phyloP scores from a whole-genome alignment of 2,113 vertebrate species.

The Oreochromis aureus region DNA sequence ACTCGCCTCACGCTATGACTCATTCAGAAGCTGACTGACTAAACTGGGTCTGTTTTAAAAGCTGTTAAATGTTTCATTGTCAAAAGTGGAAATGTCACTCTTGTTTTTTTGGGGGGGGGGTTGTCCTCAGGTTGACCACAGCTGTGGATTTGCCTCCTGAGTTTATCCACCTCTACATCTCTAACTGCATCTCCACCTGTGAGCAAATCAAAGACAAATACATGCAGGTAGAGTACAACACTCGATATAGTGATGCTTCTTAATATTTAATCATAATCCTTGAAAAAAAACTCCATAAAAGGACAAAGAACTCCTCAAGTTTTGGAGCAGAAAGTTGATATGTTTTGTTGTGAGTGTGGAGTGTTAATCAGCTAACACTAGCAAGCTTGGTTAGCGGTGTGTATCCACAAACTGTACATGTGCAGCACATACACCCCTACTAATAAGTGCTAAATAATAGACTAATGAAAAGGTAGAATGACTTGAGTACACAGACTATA shows the following conservation, averaged over 20 bases:
- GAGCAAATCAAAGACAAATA: slow-evolving; percentile 99
- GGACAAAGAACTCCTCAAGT: not conserved
- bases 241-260: not conserved
- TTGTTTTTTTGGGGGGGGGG: not conserved
- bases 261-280: not conserved
- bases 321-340: accelerated
- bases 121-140: slow-evolving; percentile 83
- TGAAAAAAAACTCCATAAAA: not conserved
- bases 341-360: not conserved
- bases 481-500: not conserved
- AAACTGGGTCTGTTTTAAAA: not conserved
- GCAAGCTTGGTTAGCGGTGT: too few species aligned
- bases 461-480: not conserved
- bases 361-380: too few species aligned
- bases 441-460: not conserved
- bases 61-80: not conserved
- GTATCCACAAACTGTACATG: too few species aligned
- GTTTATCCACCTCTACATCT: slow-evolving; percentile 99
- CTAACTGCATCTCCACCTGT: slow-evolving; percentile 98
- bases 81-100: not conserved
- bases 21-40: not conserved
- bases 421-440: not conserved
- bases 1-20: accelerated
- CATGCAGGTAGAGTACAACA: slow-evolving; percentile 83
- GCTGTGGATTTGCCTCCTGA: slow-evolving; percentile 97